Evolutionary conservation across 2,113 vertebrate genomes (phyloP), one percentile per base, ranked within the genome.

Genomic region (Notarius quadriscutis): DNA sequence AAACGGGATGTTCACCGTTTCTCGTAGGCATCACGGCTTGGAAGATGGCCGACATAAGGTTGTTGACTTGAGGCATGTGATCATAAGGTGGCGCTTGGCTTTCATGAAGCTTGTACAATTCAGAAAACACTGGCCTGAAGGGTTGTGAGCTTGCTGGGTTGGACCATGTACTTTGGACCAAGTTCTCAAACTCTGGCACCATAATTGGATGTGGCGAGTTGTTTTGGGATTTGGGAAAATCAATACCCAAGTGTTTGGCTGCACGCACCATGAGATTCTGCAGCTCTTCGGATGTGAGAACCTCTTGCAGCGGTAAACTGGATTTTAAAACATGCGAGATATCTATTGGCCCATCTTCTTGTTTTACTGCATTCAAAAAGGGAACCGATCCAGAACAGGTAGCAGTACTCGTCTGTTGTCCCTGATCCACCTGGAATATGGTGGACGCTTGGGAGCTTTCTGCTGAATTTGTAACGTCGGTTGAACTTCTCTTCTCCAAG

Each of bases 41-140:
- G 78, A 92, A 90, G 71, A 91, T 91, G 75, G 89, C 87, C 0
- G 91, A 87, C 88, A 92, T 91, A 60, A 92, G 88, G n/a, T 83
- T 48, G 65, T 86, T 88, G 60, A 92, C 88, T 79, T 91, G 87
- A 20, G 91, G 91, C 89, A 91, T 92, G 4, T 88, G 88, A 57
- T 88, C 81, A 25, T 91, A 92, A 83, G 86, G 86, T 11, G 72
- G 86, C 57, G 88, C 85, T 84, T 92, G 91, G 83, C 83, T 80
- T 63, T 90, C 86, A 30, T 89, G 87, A 20, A 92, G 88, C 72
- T 83, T 72, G 88, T 92, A 92, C 88, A 90, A 85, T 72, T 91
- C 87, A 11, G 90, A 89, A 58, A 89, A 87, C 15, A 85, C 65
- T 4, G 89, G 81, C 67, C 87, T 78, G 84, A 89, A 91, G n/a